A percentile compares a stretch with the other conserved stretches of the same genome.
Evolutionary conservation across 2,797 vertebrate species (phyloP).

Genomic region (Otolemur crassicaudatus): DNA sequence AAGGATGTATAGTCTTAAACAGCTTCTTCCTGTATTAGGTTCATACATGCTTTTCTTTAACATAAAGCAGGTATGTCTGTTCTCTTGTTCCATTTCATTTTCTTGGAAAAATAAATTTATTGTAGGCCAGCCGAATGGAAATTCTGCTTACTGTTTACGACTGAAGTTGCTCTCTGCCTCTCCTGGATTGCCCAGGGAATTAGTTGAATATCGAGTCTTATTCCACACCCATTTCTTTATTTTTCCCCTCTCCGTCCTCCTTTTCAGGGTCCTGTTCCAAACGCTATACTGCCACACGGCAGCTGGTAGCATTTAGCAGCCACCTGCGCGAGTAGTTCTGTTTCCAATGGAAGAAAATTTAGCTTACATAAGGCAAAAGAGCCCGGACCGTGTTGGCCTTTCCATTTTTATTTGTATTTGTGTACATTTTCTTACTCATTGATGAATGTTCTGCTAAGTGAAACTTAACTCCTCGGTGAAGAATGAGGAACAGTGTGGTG

Average conservation of each 20-base stretch:
- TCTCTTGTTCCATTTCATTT: constrained; percentile 85
- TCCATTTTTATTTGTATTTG: constrained; percentile 86
- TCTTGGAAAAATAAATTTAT: constrained; percentile 83
- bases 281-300: constrained; percentile 83
- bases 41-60: constrained; percentile 82
- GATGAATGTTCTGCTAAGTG: constrained; percentile 85
- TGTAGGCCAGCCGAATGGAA: constrained; percentile 81
- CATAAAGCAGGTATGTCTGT: constrained; percentile 77
- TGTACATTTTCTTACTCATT: constrained; percentile 87
- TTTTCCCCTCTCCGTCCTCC: constrained; percentile 64
- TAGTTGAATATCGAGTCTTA: constrained; percentile 73
- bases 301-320: constrained; percentile 89
- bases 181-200: constrained; percentile 78
- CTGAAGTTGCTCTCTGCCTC: constrained; percentile 76
- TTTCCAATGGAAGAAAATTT: constrained; percentile 87
- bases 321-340: constrained; percentile 88
- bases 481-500: constrained; percentile 82
- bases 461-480: constrained; percentile 86
- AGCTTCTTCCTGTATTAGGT: constrained; percentile 80
- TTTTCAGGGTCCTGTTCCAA: constrained; percentile 77
- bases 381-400: constrained; percentile 84
- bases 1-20: constrained; percentile 78
- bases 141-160: constrained; percentile 85
- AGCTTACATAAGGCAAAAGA: constrained; percentile 87
- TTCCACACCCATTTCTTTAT: constrained; percentile 81